A percentile compares a stretch with the other conserved stretches of the same genome.
phyloP scores from a whole-genome alignment of 2,113 vertebrate genomes.

The Gobio gobio region DNA sequence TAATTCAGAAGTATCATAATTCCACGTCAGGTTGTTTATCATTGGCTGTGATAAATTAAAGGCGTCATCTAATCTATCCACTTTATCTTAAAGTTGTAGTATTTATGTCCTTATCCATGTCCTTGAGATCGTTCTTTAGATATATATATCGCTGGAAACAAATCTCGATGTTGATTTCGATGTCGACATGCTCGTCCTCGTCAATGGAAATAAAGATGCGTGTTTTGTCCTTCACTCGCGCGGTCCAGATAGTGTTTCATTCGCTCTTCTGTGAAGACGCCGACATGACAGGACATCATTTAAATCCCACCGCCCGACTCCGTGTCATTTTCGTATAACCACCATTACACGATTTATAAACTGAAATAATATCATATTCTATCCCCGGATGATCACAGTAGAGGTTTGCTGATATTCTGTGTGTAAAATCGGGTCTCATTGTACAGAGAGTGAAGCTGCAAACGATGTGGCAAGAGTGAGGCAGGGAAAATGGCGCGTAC shows the following conservation, averaged over 20 bases:
- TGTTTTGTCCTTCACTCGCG: neutral
- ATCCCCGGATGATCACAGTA: neutral
- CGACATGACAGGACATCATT: constrained; percentile 44
- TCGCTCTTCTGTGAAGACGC: constrained; percentile 28
- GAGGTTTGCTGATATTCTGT: too few relatives aligned
- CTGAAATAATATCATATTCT: neutral
- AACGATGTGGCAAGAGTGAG: constrained; percentile 59
- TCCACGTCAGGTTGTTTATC: neutral
- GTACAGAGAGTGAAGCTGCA: neutral
- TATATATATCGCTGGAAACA: neutral
- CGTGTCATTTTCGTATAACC: neutral
- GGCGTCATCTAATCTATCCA: too few relatives aligned
- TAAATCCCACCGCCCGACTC: constrained; percentile 17
- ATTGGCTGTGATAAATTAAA: too few relatives aligned
- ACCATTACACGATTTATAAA: neutral
- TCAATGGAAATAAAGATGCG: constrained; percentile 4
- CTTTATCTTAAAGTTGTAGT: neutral
- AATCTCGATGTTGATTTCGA: neutral
- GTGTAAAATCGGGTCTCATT: neutral
- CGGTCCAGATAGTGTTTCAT: constrained; percentile 29
- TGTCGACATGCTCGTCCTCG: constrained; percentile 15
- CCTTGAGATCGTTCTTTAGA: neutral
- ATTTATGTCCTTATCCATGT: neutral
- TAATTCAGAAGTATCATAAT: neutral
- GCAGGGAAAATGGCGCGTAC: constrained; percentile 45